Base-by-base conservation (phyloP, 2,797 vertebrate species). In the Aeoliscus strigatus region DNA sequence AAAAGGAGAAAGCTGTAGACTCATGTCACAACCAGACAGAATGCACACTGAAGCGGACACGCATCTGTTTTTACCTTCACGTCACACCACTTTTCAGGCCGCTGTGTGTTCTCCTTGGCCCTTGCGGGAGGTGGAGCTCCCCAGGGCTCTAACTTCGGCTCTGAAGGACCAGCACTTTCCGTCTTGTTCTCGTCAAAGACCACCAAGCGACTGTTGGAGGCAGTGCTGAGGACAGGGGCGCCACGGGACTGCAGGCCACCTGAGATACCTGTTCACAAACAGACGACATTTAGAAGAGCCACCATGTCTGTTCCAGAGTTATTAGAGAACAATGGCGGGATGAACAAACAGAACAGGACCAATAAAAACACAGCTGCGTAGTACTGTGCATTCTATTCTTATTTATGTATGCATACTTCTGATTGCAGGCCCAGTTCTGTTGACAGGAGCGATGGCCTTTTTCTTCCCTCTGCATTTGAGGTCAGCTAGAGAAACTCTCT, bases 381-480 rank as follows among this genome's bases (percentile, higher is more conserved):
- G 14, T 4, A 14, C 30, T 10, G 9, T 15, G 8, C 3, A 13
- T 8, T 15, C 6, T 12, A 29, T 7, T 6, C 9, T 11, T 36
- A 4, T 13, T 34, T 11, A 23, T 34, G 34, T 4, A 6, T 14
- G 7, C 56, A 66, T 84, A 98, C 96, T 72, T 85, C 77, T 92
- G 35, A 91, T 63, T 14, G 87, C 83, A 30, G 80, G 41, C 39
- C 90, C 90, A 5, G 81, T 82, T 61, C 95, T 87, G 51, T 57
- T 90, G 49, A 98, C 48, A 1, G 95, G 93, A 9, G 82, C 91
- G 38, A 78, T 77, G 8, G 86, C 84, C 56, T 81, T 94, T 74
- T 92, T 96, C 77, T 93, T 95, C 30, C 95, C 95, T 79, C 81
- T 90, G 30, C 84, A 83, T 79, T 91, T 98, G 26, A 99, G 87